Evolutionary conservation across 37 sponge, comb jelly and placozoan species (phyloP).

Genomic region (Diacarnus erythraeanus): DNA sequence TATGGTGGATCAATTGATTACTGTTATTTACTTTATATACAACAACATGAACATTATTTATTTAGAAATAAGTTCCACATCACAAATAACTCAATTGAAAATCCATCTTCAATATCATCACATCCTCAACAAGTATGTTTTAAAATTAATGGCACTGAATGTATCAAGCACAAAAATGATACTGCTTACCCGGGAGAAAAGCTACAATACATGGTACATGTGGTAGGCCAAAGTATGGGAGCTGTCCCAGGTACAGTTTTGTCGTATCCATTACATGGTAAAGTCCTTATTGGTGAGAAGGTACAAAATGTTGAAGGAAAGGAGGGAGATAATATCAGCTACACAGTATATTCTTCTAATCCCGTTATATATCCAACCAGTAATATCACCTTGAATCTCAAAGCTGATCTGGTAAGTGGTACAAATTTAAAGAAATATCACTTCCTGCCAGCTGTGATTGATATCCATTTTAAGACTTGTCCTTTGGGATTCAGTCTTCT

Average conservation of each 20-base stretch:
- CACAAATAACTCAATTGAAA: neutral
- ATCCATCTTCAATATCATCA: neutral
- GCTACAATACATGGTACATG: neutral
- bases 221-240: conserved; percentile 13
- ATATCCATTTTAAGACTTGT: conserved; percentile 6
- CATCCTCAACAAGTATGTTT: neutral
- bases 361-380: neutral
- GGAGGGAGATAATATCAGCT: neutral
- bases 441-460: neutral
- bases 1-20: conserved; percentile 39
- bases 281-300: neutral
- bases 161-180: neutral
- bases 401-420: neutral
- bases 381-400: neutral
- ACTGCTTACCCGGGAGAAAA: conserved; percentile 14
- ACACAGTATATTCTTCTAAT: neutral
- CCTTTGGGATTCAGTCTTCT: conserved; percentile 12
- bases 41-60: neutral
- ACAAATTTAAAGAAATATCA: neutral
- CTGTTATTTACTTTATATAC: neutral
- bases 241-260: conserved; percentile 2
- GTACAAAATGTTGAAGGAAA: neutral
- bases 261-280: neutral
- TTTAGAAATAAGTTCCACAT: neutral
- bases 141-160: neutral